Conservation (phyloP, 2,113 vertebrate species). For the Etheostoma spectabile region DNA sequence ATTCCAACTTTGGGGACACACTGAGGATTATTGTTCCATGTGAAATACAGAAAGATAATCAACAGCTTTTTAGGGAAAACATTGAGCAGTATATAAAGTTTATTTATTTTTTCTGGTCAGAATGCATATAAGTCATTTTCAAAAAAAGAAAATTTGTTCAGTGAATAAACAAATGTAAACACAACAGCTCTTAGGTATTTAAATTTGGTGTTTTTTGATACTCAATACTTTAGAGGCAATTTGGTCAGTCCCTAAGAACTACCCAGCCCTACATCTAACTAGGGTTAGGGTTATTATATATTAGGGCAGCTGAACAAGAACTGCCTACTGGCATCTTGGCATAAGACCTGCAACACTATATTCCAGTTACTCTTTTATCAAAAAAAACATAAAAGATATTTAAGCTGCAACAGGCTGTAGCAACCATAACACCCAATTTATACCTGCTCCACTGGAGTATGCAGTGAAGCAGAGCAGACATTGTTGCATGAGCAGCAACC, state of each 20-base stretch:
- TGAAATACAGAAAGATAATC: conserved; percentile 13
- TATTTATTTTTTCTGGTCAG: not conserved
- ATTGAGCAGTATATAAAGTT: not conserved
- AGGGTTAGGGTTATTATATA: no score
- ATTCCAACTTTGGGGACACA: conserved; percentile 22
- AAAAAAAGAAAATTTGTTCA: no score
- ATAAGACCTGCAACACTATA: not conserved
- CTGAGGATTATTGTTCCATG: conserved; percentile 31
- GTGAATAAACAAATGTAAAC: no score
- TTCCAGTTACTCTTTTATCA: not conserved
- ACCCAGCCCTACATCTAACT: no score
- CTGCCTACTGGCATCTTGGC: no score
- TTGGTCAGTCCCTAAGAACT: no score
- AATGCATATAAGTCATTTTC: not conserved
- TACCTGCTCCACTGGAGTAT: conserved; percentile 27
- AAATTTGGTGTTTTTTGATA: no score
- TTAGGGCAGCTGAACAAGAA: no score
- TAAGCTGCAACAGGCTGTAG: conserved; percentile 13
- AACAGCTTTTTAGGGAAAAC: not conserved
- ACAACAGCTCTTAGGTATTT: no score
- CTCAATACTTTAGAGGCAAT: no score
- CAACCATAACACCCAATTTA: conserved; percentile 21
- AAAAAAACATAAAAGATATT: conserved; percentile 1
- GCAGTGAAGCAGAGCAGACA: conserved; percentile 29
- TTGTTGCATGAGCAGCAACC: conserved; percentile 45